Conservation (phyloP, 35 echinoderm and acorn worm species). For the Lytechinus variegatus region DNA sequence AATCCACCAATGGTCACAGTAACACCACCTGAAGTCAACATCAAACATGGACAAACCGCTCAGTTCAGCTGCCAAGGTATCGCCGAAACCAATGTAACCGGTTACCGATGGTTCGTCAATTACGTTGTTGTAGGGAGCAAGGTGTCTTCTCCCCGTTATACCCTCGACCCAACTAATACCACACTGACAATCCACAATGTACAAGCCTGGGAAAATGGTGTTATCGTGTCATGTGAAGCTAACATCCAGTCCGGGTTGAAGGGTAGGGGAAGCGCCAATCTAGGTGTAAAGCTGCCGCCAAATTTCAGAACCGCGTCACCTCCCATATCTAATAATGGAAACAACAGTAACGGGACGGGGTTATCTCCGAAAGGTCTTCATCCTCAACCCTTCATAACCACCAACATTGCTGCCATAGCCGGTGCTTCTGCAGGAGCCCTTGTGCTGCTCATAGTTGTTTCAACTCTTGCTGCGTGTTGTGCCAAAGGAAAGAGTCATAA, state of each 20-base stretch:
- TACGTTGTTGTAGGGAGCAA: slow-evolving; percentile 28
- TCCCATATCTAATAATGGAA: not conserved
- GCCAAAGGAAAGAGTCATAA: slow-evolving; percentile 38
- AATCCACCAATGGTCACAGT: slow-evolving; percentile 41
- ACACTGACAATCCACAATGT: slow-evolving; percentile 60
- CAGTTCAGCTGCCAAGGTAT: slow-evolving; percentile 45
- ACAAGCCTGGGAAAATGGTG: slow-evolving; percentile 59
- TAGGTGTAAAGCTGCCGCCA: slow-evolving; percentile 30
- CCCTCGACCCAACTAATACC: slow-evolving; percentile 46
- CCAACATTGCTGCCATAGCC: slow-evolving; percentile 41
- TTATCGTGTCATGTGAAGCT: slow-evolving; percentile 57
- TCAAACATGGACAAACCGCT: slow-evolving; percentile 54
- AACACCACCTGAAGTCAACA: not conserved
- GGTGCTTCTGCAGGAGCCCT: slow-evolving; percentile 39
- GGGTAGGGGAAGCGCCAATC: slow-evolving; percentile 42
- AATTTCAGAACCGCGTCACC: not conserved
- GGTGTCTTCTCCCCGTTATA: slow-evolving; percentile 32
- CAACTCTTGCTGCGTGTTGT: slow-evolving; percentile 4
- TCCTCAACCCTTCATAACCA: slow-evolving; percentile 34
- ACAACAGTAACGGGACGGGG: not conserved
- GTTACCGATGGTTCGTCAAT: slow-evolving; percentile 64
- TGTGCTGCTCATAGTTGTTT: slow-evolving; percentile 13
- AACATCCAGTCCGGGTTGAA: slow-evolving; percentile 57
- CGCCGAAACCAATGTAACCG: slow-evolving; percentile 43
- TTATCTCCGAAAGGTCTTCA: slow-evolving; percentile 7